These are phyloP conservation scores for Drosophila teissieri DNA, from an alignment of 1,140 invertebrate genomes.

Conservation along the genomic window DNA sequence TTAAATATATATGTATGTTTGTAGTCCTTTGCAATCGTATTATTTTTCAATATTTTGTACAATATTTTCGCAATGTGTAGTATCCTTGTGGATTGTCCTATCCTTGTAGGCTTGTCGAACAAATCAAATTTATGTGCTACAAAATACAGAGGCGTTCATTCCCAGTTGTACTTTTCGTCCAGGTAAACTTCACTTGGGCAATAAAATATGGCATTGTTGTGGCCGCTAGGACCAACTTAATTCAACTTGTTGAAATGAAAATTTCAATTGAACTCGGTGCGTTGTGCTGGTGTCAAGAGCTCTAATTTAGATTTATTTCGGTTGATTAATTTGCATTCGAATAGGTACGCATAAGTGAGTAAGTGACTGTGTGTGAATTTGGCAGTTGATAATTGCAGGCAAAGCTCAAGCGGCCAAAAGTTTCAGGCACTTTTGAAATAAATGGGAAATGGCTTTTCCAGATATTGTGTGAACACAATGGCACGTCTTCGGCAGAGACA, in stretches of 20 bases:
- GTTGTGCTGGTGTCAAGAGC: constrained; percentile 62
- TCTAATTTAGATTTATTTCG: constrained; percentile 68
- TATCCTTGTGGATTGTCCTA: neutral
- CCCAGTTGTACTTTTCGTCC: constrained; percentile 17
- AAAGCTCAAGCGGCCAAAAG: constrained; percentile 53
- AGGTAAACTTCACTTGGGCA: constrained; percentile 38
- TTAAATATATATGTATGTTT: no score
- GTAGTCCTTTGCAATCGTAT: neutral
- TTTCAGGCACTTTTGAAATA: constrained; percentile 16
- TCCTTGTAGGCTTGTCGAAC: constrained; percentile 33
- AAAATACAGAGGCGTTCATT: constrained; percentile 10
- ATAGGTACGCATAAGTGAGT: constrained; percentile 1
- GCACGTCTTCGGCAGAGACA: constrained; percentile 32
- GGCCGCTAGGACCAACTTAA: constrained; percentile 38
- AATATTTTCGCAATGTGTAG: constrained; percentile 16
- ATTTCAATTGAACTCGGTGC: constrained; percentile 68
- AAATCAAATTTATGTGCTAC: constrained; percentile 57
- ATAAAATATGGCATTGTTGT: constrained; percentile 57
- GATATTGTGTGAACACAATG: constrained; percentile 69
- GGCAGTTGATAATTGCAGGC: constrained; percentile 68
- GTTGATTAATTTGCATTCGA: constrained; percentile 65
- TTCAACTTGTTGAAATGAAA: constrained; percentile 56
- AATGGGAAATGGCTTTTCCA: constrained; percentile 25
- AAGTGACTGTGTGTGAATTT: constrained; percentile 27
- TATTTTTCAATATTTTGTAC: neutral